phyloP scores from a whole-genome alignment of 2,113 vertebrate species.

The Tachuris rubrigastra region DNA sequence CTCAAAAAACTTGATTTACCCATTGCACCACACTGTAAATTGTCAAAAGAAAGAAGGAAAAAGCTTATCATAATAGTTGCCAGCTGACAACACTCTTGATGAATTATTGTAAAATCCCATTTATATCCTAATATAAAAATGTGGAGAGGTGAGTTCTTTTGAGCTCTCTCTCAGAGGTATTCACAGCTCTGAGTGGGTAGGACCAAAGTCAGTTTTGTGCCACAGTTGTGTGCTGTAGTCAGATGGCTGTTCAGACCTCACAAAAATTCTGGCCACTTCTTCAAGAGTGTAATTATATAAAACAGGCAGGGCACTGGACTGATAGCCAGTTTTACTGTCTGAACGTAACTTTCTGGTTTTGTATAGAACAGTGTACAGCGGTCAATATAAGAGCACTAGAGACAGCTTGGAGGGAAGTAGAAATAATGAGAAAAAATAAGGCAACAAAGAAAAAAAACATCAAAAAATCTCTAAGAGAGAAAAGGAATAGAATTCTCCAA shows the following conservation, averaged over 20 bases:
- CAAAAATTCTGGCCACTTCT: background rate
- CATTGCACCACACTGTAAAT: background rate
- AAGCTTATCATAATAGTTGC: background rate
- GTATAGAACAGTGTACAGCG: background rate
- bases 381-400: background rate
- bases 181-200: background rate
- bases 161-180: background rate
- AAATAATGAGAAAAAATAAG: background rate
- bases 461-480: background rate
- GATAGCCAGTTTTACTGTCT: background rate
- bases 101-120: background rate
- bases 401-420: background rate
- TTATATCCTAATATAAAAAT: background rate
- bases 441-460: background rate
- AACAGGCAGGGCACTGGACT: background rate
- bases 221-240: background rate
- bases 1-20: background rate
- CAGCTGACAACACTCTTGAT: background rate
- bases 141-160: background rate
- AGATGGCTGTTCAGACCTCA: background rate
- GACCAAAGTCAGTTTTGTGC: background rate
- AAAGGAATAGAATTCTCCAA: background rate
- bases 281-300: background rate
- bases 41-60: background rate
- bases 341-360: background rate